These are phyloP conservation scores for Amblyjoppa fuscipennis DNA, from an alignment of 2,888 invertebrate species.

Conservation along the genomic window DNA sequence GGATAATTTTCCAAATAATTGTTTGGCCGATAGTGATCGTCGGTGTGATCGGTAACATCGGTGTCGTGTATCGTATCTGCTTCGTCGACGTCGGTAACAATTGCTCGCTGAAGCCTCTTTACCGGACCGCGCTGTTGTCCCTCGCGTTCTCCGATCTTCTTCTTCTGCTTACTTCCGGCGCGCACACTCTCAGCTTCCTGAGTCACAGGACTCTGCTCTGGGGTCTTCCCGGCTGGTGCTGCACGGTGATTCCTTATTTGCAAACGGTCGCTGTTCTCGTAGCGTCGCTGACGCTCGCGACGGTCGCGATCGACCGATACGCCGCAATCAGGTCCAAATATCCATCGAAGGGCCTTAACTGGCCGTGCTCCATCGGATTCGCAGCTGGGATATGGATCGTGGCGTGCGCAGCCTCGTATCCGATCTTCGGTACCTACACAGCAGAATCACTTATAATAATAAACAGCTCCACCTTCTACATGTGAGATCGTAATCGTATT, in stretches of 20 bases:
- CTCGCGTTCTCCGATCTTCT: conserved; percentile 74
- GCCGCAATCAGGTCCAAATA: conserved; percentile 73
- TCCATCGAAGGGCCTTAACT: conserved; percentile 68
- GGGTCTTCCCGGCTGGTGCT: conserved; percentile 77
- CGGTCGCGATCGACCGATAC: conserved; percentile 87
- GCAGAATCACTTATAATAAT: conserved; percentile 70
- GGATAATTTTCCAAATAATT: conserved; percentile 71
- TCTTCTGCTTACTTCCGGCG: conserved; percentile 71
- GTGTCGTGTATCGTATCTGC: conserved; percentile 71
- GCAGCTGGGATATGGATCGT: conserved; percentile 73
- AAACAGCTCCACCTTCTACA: conserved; percentile 71
- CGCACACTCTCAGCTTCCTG: conserved; percentile 69
- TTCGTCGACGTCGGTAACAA: conserved; percentile 59
- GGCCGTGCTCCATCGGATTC: conserved; percentile 70
- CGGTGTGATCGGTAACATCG: conserved; percentile 72
- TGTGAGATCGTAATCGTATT: conserved; percentile 64
- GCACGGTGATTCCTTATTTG: conserved; percentile 86
- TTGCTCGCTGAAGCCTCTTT: conserved; percentile 72
- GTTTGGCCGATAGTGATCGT: conserved; percentile 74
- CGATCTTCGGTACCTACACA: conserved; percentile 73
- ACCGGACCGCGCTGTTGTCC: conserved; percentile 72
- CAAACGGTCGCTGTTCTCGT: conserved; percentile 86
- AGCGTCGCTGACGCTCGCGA: conserved; percentile 86
- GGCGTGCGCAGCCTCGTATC: conserved; percentile 74
- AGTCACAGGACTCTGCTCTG: conserved; percentile 68